phyloP scores from a whole-genome alignment of 1,140 invertebrate genomes.

The Papilio xuthus region DNA sequence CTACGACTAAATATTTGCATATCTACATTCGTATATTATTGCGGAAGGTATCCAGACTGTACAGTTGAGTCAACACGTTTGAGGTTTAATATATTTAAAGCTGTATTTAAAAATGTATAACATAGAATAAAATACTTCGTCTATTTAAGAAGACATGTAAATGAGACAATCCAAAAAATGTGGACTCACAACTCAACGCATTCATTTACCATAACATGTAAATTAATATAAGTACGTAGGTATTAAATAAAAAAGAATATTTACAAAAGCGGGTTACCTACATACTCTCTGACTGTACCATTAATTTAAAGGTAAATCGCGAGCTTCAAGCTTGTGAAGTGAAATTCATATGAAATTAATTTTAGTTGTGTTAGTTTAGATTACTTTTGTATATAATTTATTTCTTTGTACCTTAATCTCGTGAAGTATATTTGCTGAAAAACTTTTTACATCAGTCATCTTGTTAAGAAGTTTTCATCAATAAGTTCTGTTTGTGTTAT shows the following conservation, averaged over 20 bases:
- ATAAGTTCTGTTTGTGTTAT: neutral
- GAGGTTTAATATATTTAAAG: too few relatives aligned
- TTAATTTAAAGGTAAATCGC: conserved; percentile 19
- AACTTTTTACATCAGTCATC: conserved; percentile 16
- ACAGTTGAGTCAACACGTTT: neutral
- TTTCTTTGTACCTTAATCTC: conserved; percentile 11
- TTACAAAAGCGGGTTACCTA: neutral
- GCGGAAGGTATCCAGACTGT: conserved; percentile 5
- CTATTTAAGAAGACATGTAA: too few relatives aligned
- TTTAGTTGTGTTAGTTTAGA: conserved; percentile 27
- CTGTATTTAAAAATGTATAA: too few relatives aligned
- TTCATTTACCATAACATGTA: too few relatives aligned
- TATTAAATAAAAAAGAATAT: neutral
- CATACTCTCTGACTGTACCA: neutral
- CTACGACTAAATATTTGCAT: conserved; percentile 34
- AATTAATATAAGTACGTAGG: neutral
- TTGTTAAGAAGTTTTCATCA: conserved; percentile 12
- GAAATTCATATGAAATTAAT: conserved; percentile 27
- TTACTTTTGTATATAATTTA: conserved; percentile 30
- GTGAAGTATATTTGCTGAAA: neutral
- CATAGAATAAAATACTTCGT: too few relatives aligned
- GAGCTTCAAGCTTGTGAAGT: neutral
- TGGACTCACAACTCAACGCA: too few relatives aligned
- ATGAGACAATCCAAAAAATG: too few relatives aligned
- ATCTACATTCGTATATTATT: conserved; percentile 11